Evolutionary conservation across 2,888 invertebrate genomes (phyloP).

Genomic region (Pomacea canaliculata): DNA sequence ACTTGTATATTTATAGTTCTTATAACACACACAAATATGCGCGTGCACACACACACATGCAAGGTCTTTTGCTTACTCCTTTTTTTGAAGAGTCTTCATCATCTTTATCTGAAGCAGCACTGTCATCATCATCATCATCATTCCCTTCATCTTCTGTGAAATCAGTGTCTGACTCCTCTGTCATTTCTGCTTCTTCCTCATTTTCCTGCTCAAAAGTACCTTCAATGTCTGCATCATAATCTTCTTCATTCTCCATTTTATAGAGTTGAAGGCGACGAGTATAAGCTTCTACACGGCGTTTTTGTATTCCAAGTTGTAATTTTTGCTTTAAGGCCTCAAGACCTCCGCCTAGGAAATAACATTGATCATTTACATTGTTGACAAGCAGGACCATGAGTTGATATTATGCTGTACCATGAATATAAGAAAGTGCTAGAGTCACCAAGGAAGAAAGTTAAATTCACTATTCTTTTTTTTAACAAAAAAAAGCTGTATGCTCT

Average conservation of each 20-base stretch:
- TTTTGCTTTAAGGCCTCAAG: constrained; percentile 80
- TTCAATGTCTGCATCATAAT: constrained; percentile 46
- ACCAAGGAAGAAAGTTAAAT: too few species aligned
- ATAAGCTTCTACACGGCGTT: constrained; percentile 80
- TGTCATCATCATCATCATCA: constrained; percentile 63
- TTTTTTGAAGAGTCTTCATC: constrained; percentile 19
- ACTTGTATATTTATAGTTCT: too few species aligned
- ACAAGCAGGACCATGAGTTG: neutral
- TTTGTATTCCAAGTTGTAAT: constrained; percentile 80
- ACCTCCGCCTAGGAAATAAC: constrained; percentile 78
- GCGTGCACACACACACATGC: too few species aligned
- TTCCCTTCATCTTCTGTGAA: constrained; percentile 73
- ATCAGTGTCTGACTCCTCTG: constrained; percentile 67
- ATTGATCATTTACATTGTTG: neutral
- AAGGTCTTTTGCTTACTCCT: too few species aligned
- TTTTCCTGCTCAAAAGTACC: constrained; percentile 63
- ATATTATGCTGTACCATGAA: neutral
- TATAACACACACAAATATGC: too few species aligned
- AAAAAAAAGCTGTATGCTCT: too few species aligned
- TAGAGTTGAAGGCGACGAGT: constrained; percentile 75
- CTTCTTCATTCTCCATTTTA: constrained; percentile 67
- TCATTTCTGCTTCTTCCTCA: constrained; percentile 68
- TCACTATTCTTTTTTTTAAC: too few species aligned
- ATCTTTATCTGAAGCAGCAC: constrained; percentile 40
- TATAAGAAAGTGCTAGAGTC: neutral